A percentile compares a stretch with the other conserved stretches of the same genome.
Conservation (phyloP, 92 coral and sea anemone species). For the Epizoanthus rinbou region DNA sequence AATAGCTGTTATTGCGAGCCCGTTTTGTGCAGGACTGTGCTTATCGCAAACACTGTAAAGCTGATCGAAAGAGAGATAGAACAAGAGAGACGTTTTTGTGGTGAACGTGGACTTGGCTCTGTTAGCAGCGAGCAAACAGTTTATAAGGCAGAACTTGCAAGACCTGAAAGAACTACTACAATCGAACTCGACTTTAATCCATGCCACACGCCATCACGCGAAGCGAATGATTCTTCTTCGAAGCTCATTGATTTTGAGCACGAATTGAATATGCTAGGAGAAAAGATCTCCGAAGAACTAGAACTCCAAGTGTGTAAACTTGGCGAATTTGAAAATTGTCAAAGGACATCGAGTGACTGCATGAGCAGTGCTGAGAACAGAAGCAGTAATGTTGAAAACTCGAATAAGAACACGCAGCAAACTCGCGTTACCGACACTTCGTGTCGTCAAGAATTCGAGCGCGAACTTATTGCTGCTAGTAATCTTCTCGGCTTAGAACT, state of each 20-base stretch:
- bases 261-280: conserved; percentile 74
- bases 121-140: conserved; percentile 15
- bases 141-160: conserved; percentile 42
- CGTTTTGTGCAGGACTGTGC: conserved; percentile 88
- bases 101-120: conserved; percentile 31
- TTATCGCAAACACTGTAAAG: conserved; percentile 92
- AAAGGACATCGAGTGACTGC: conserved; percentile 16
- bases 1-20: conserved; percentile 82
- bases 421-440: conserved; percentile 25
- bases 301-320: conserved; percentile 57
- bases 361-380: conserved; percentile 8
- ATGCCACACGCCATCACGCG: conserved; percentile 64
- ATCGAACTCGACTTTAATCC: conserved; percentile 48
- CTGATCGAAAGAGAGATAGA: conserved; percentile 89
- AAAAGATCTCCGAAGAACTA: conserved; percentile 73
- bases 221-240: conserved; percentile 40
- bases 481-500: conserved; percentile 80
- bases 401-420: conserved; percentile 16
- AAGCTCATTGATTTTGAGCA: conserved; percentile 65
- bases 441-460: conserved; percentile 54
- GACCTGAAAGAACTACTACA: conserved; percentile 41
- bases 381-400: not conserved
- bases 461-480: conserved; percentile 77
- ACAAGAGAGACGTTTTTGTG: conserved; percentile 65
- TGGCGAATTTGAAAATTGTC: conserved; percentile 20